Evolutionary conservation across 2,113 vertebrate species (phyloP).

Genomic region (Phaetusa simplex): DNA sequence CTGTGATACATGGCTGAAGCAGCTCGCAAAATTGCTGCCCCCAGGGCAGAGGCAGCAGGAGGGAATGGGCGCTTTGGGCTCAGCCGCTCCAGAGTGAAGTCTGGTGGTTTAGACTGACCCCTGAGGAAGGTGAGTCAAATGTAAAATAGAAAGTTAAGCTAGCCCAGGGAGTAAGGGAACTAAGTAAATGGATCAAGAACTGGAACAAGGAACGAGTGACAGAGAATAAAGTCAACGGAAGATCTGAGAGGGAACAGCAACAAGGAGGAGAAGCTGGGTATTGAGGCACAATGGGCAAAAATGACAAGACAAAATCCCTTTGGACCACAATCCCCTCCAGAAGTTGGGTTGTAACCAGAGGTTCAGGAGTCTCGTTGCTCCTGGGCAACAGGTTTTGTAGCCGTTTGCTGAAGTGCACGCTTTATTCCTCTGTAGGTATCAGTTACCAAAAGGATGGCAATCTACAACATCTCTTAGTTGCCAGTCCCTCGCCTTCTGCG

Average conservation of each 20-base stretch:
- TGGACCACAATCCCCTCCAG: background rate
- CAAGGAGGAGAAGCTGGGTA: background rate
- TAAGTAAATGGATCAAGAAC: background rate
- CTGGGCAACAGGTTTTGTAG: background rate
- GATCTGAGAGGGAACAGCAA: background rate
- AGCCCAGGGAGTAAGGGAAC: background rate
- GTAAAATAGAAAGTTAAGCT: background rate
- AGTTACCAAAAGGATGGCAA: background rate
- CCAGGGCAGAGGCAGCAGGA: background rate
- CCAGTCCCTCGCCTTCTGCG: rapidly evolving
- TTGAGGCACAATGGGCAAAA: background rate
- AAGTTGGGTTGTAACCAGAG: background rate
- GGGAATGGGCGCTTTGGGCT: background rate
- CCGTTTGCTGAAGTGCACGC: rapidly evolving
- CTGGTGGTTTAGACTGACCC: background rate
- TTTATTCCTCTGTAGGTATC: background rate
- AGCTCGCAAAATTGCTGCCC: background rate
- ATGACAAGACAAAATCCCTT: background rate
- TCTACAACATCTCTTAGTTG: background rate
- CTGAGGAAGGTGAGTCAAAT: background rate
- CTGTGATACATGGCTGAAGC: background rate
- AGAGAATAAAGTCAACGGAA: background rate
- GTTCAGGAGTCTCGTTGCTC: background rate
- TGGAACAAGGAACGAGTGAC: background rate
- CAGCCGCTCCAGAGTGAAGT: background rate